Evolutionary conservation across 2,113 vertebrate species (phyloP).

Genomic region (Strigops habroptila): DNA sequence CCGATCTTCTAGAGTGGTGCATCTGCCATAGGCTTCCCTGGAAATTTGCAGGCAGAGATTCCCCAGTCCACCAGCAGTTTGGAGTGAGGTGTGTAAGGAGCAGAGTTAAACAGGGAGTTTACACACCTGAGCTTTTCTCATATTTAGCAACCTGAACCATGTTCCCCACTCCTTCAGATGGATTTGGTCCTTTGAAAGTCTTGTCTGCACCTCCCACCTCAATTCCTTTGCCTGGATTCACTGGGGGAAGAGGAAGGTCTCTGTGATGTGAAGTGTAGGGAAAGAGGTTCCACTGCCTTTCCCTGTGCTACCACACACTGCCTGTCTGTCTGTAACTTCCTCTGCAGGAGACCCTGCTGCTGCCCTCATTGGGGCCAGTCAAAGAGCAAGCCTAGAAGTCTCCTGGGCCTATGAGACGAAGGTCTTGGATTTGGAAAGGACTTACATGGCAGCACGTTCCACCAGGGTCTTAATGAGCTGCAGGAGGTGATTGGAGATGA

Average conservation of each 20-base stretch:
- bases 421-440: accelerated
- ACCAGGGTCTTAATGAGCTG: constrained; percentile 87
- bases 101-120: background rate
- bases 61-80: accelerated
- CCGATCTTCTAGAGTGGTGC: background rate
- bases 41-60: background rate
- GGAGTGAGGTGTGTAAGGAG: background rate
- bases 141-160: background rate
- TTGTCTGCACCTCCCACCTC: background rate
- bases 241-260: background rate
- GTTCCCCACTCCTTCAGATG: too few species aligned
- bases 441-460: constrained; percentile 90
- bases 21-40: background rate
- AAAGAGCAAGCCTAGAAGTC: background rate
- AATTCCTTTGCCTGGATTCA: background rate
- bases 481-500: constrained; percentile 70
- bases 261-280: background rate
- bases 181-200: background rate
- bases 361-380: background rate
- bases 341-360: background rate
- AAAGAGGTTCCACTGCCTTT: background rate
- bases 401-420: background rate
- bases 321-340: background rate
- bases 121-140: background rate
- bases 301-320: background rate